phyloP scores from a whole-genome alignment of 1,140 invertebrate species.

The Homalodisca vitripennis region DNA sequence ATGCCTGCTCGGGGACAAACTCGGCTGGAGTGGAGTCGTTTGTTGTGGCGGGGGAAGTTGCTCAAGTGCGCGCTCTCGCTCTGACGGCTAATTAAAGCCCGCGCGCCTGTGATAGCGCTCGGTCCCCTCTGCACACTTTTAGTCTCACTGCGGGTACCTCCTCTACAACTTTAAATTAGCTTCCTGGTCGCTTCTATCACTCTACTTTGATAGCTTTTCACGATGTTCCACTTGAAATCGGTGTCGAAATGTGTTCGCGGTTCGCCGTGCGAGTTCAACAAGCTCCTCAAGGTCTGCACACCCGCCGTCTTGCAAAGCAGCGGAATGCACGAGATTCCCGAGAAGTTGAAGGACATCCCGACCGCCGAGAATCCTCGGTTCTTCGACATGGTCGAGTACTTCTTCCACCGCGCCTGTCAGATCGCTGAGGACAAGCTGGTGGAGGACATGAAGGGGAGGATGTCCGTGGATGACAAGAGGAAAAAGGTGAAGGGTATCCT shows the following conservation, averaged over 20 bases:
- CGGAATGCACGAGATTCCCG: conserved; percentile 72
- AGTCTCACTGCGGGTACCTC: no score
- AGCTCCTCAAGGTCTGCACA: conserved; percentile 11
- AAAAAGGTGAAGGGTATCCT: conserved; percentile 92
- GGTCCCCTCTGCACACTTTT: no score
- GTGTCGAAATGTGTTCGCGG: neutral
- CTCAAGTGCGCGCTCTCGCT: no score
- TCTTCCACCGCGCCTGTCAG: conserved; percentile 87
- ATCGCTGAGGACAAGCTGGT: conserved; percentile 89
- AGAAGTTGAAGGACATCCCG: conserved; percentile 77
- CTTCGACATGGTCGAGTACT: conserved; percentile 96
- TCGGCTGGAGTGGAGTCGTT: no score
- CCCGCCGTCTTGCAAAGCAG: neutral
- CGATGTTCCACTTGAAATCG: conserved; percentile 24
- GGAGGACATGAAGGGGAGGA: conserved; percentile 76
- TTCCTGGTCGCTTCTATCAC: no score
- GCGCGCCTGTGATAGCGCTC: no score
- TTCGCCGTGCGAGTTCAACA: conserved; percentile 9
- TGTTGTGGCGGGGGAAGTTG: no score
- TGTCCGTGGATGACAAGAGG: conserved; percentile 80
- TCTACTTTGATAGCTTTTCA: no score
- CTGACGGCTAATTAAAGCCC: no score
- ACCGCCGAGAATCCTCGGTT: conserved; percentile 77
- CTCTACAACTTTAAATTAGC: no score
- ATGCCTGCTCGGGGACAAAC: no score